Evolutionary conservation across 1,140 invertebrate species (phyloP).

Genomic region (Aphaenogaster ashmeadi): DNA sequence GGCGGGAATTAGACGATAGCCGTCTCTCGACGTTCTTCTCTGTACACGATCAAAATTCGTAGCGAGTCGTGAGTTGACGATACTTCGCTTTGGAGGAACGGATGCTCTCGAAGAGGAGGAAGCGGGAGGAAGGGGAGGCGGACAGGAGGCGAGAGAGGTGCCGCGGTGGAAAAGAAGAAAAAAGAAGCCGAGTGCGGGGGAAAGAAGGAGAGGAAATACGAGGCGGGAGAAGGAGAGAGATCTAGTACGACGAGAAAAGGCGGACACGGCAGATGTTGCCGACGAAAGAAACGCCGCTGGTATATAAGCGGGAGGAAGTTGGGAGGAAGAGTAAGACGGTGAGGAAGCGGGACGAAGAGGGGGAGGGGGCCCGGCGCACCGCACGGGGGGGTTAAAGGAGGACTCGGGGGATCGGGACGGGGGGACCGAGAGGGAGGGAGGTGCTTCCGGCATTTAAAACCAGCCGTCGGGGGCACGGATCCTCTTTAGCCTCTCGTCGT

Average conservation of each 20-base stretch:
- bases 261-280: constrained; percentile 76
- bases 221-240: constrained; percentile 38
- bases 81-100: constrained; percentile 65
- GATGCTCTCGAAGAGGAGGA: constrained; percentile 62
- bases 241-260: constrained; percentile 68
- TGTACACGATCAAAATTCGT: constrained; percentile 47
- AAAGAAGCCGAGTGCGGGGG: constrained; percentile 2
- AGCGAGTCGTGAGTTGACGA: constrained; percentile 65
- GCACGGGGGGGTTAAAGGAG: constrained; percentile 37
- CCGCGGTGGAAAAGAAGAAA: constrained; percentile 33
- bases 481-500: constrained; percentile 80
- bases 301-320: constrained; percentile 75
- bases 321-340: constrained; percentile 62
- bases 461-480: constrained; percentile 78
- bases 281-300: constrained; percentile 76
- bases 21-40: neutral
- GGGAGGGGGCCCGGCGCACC: neutral
- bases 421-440: constrained; percentile 47
- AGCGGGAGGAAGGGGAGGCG: neutral
- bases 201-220: constrained; percentile 45
- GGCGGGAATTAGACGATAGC: neutral
- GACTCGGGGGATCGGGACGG: constrained; percentile 35
- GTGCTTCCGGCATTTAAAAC: constrained; percentile 81
- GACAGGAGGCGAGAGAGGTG: constrained; percentile 39
- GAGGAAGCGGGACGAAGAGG: constrained; percentile 41